These are phyloP conservation scores for Hydrolagus affinis DNA, from an alignment of 2,113 vertebrate genomes.

Conservation along the genomic window DNA sequence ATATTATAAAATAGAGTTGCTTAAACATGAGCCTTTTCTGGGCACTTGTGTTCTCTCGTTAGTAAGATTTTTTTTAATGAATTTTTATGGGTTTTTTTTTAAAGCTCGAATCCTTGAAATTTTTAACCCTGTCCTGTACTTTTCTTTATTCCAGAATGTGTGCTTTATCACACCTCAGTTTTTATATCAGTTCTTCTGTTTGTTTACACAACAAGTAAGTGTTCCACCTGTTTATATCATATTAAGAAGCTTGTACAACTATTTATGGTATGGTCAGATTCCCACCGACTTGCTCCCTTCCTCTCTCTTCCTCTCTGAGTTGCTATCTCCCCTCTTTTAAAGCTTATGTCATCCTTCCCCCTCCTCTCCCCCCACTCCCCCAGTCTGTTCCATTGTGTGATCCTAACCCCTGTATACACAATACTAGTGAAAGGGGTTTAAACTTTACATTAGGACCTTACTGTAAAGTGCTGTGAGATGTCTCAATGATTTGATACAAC, in stretches of 20 bases:
- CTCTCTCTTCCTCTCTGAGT: neutral
- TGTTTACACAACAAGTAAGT: conserved; percentile 99
- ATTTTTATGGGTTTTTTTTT: neutral
- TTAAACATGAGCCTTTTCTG: no score
- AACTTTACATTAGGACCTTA: no score
- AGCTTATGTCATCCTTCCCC: neutral
- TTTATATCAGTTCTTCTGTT: conserved; percentile 99
- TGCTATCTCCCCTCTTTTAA: conserved; percentile 41
- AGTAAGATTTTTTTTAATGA: no score
- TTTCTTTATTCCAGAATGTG: conserved; percentile 85
- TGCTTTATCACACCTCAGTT: conserved; percentile 99
- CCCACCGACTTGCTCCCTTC: neutral
- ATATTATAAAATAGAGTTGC: no score
- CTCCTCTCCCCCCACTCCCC: no score
- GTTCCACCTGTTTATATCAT: conserved; percentile 34
- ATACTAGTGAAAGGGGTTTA: no score
- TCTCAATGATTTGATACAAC: neutral
- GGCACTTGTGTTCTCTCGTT: neutral
- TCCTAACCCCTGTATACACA: no score
- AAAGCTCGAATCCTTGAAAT: neutral
- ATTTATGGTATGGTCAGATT: neutral
- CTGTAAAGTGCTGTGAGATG: neutral
- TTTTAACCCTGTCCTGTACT: neutral
- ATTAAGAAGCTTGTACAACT: neutral
- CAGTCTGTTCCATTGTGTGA: no score